Conservation (phyloP, 2,797 vertebrate genomes). For the Microctenopoma steveboyesi region DNA sequence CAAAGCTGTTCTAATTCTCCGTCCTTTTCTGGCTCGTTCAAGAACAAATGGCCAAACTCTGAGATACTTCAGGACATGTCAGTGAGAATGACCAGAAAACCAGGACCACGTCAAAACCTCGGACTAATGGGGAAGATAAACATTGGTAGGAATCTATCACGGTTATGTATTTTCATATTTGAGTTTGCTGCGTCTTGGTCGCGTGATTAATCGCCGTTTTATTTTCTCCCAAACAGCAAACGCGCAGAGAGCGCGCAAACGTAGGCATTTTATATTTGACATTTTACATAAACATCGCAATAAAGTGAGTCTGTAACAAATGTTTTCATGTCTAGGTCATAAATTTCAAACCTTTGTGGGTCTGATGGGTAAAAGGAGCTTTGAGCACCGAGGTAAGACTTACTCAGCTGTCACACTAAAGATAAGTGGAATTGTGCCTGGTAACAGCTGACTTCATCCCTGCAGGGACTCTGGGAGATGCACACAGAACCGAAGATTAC, state of each 20-base stretch:
- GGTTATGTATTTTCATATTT: accelerated
- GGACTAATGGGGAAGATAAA: slow-evolving; percentile 86
- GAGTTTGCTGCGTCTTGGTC: neutral
- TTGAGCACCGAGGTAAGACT: slow-evolving; percentile 42
- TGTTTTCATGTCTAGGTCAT: slow-evolving; percentile 53
- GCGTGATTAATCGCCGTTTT: neutral
- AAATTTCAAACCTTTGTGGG: slow-evolving; percentile 76
- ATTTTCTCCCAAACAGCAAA: slow-evolving; percentile 54
- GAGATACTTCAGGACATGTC: slow-evolving; percentile 80
- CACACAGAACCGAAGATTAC: neutral
- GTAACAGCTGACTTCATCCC: slow-evolving; percentile 37
- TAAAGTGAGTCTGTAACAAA: neutral
- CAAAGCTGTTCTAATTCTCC: neutral
- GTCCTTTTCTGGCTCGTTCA: neutral
- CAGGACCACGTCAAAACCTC: slow-evolving; percentile 83
- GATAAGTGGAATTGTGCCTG: neutral
- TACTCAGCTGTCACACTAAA: accelerated
- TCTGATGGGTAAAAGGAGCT: slow-evolving; percentile 75
- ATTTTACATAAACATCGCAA: too few species aligned
- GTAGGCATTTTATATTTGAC: slow-evolving; percentile 42
- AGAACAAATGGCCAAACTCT: slow-evolving; percentile 84
- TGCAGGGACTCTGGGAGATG: slow-evolving; percentile 41
- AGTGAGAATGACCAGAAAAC: slow-evolving; percentile 86
- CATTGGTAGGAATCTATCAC: slow-evolving; percentile 76
- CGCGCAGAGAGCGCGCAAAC: slow-evolving; percentile 64